Conservation (phyloP, 2,113 vertebrate genomes). For the Phaetusa simplex region DNA sequence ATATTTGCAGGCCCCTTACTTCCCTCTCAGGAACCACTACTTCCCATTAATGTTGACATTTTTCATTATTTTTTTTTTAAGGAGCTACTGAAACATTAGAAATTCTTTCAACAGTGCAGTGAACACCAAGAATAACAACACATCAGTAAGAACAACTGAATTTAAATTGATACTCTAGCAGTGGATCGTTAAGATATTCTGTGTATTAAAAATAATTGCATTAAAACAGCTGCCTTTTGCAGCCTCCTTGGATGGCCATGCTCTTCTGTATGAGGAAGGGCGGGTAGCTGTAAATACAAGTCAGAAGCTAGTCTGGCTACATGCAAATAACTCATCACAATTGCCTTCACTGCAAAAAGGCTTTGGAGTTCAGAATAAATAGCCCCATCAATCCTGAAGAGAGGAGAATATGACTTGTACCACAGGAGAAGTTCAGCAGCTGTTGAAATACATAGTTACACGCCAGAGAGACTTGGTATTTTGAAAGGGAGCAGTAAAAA, state of each 20-base stretch:
- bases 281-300: neutral
- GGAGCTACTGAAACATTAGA: neutral
- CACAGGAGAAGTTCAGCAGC: neutral
- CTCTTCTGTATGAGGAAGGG: neutral
- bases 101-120: neutral
- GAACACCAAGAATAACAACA: neutral
- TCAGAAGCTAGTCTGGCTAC: neutral
- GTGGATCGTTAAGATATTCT: neutral
- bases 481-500: neutral
- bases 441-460: neutral
- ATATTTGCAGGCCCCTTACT: conserved; percentile 12
- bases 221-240: neutral
- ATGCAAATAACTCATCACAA: neutral
- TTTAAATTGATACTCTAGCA: neutral
- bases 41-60: neutral
- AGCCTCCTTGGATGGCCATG: neutral
- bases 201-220: neutral
- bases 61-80: neutral
- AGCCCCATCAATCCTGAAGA: neutral
- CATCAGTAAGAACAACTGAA: neutral
- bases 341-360: neutral
- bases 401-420: neutral
- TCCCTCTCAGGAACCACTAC: conserved; percentile 17
- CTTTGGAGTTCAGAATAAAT: neutral
- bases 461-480: neutral